A percentile compares a stretch with the other conserved stretches of the same genome.
These are phyloP conservation scores for Aplidium turbinatum DNA, from an alignment of 23 tunicate genomes.

Conservation along the genomic window DNA sequence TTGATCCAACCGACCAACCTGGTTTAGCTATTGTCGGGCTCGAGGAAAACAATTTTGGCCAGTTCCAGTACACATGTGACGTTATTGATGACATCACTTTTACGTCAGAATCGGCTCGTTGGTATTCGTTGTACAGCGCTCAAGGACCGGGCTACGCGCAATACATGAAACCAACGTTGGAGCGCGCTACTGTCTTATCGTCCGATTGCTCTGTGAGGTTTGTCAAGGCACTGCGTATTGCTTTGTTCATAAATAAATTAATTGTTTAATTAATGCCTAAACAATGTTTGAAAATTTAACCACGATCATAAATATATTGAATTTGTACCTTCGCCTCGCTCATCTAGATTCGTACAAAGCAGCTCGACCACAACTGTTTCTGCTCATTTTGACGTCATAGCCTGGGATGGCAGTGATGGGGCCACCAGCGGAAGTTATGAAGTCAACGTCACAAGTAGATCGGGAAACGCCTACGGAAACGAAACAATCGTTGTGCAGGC, in stretches of 20 bases:
- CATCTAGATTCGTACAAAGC: neutral
- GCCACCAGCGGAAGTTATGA: neutral
- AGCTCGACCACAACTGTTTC: constrained; percentile 2
- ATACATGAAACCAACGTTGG: neutral
- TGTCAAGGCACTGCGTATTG: too few relatives aligned
- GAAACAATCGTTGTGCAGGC: neutral
- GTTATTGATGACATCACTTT: neutral
- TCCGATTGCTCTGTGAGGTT: constrained; percentile 4
- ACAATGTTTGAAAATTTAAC: too few relatives aligned
- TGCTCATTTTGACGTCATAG: neutral
- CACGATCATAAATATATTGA: too few relatives aligned
- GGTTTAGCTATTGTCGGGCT: constrained; percentile 29
- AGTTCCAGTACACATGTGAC: constrained; percentile 38
- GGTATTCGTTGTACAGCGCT: neutral
- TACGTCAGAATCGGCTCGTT: neutral
- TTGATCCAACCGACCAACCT: constrained; percentile 4
- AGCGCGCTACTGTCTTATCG: constrained; percentile 22
- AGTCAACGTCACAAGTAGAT: neutral
- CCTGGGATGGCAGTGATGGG: constrained; percentile 46
- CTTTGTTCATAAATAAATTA: too few relatives aligned
- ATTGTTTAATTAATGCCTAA: too few relatives aligned
- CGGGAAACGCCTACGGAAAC: constrained; percentile 12
- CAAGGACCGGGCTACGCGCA: neutral
- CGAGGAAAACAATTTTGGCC: neutral
- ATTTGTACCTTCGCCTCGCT: too few relatives aligned